Percentiles rank a stretch among this genome's conserved stretches.
Evolutionary conservation across 2,888 invertebrate species (phyloP).

Genomic region (Parascotia fuliginaria): DNA sequence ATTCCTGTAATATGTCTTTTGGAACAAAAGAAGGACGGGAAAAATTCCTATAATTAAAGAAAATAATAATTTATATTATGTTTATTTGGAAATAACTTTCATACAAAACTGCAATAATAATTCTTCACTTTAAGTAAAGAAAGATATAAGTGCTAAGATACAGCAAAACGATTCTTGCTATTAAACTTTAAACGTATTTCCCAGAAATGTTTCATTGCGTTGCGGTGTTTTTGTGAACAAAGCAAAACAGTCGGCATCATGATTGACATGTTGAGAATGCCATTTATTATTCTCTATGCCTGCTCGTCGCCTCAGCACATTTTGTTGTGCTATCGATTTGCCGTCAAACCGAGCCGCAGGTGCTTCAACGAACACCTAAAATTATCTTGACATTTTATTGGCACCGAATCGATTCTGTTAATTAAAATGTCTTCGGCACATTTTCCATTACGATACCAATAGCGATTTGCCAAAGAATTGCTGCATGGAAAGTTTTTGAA

Average conservation of each 20-base stretch:
- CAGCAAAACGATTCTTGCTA: too few species aligned
- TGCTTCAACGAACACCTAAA: conserved; percentile 61
- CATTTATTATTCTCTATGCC: conserved; percentile 19
- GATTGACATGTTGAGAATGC: conserved; percentile 6
- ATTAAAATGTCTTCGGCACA: conserved; percentile 64
- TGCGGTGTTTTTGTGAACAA: too few species aligned
- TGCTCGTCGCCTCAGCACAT: conserved; percentile 27
- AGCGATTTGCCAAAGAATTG: conserved; percentile 27
- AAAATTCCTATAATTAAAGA: too few species aligned
- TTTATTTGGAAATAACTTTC: too few species aligned
- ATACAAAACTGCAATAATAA: too few species aligned
- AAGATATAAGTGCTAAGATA: too few species aligned
- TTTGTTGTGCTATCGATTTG: conserved; percentile 63
- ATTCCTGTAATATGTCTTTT: too few species aligned
- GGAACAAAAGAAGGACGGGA: too few species aligned
- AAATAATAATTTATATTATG: too few species aligned
- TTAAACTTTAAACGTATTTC: too few species aligned
- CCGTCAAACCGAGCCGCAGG: conserved; percentile 67
- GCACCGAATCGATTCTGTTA: conserved; percentile 59
- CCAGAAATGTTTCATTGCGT: too few species aligned
- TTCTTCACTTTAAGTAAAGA: too few species aligned
- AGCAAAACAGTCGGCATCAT: not conserved
- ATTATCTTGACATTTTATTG: conserved; percentile 75
- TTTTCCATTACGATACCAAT: conserved; percentile 38
- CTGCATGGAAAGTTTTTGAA: conserved; percentile 1